Evolutionary conservation across 2,888 invertebrate genomes (phyloP), one percentile per base, ranked within the genome.

Genomic region (Acanthococcus lagerstroemiae): DNA sequence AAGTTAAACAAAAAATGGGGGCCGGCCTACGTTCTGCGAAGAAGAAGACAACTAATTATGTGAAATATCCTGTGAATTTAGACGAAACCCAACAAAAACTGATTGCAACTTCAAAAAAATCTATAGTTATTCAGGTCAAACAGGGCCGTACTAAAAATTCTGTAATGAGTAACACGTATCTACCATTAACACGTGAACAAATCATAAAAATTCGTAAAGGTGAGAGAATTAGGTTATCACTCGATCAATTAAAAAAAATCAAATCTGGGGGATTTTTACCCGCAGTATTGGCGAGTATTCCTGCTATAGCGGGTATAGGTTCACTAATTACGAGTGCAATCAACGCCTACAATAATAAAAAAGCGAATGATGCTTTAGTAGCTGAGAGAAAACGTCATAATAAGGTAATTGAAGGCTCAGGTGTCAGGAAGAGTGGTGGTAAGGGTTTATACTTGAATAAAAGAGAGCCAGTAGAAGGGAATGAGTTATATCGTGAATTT

Each of bases 1-100:
- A 69, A 7, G 65, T n/a, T 1, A 69, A 68, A 55, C 37, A 55
- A 1, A 27, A 25, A 5, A 55, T 26, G 12, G 66, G 68, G 9
- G 72, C 72, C 72, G 73, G 73, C 17, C 4, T 45, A 4, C 4
- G n/a, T n/a, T n/a, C n/a, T n/a, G n/a, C n/a, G n/a, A n/a, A n/a
- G n/a, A n/a, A n/a, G n/a, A n/a, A 7, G 15, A 37, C 7, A 37
- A 37, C 7, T 15, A 7, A 37, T 9, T 67, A 66, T 54, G 17
- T 25, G 5, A 26, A 55, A 7, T 26, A 55, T 15, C 55, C 27
- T 24, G 55, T 24, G 25, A 55, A 55, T 26, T 12, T 55, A 7
- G 26, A 9, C n/a, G 7, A 6, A 4, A 17, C 17, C 9, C 24
- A 55, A 26, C 4, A 6, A 52, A 5, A 52, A 19, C 6, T 19